A percentile compares a stretch with the other conserved stretches of the same genome.
phyloP scores from a whole-genome alignment of 2,888 invertebrate genomes.

The Heliconius hortense region DNA sequence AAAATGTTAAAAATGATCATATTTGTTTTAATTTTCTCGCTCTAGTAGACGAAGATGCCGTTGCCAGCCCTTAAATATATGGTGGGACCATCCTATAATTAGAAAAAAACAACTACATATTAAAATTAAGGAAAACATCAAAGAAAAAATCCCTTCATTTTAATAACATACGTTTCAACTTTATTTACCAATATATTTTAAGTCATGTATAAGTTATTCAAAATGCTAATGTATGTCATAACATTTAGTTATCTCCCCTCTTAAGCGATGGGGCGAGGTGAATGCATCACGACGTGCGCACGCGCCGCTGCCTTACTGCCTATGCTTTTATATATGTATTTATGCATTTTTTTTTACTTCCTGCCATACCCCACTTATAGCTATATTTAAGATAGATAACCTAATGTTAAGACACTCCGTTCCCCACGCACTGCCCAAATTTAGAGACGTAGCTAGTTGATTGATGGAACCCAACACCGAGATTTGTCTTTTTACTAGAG shows the following conservation, averaged over 20 bases:
- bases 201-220: conserved; percentile 4
- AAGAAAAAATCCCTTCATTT: background rate
- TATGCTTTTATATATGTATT: background rate
- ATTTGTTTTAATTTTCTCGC: too few species aligned
- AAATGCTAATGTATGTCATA: conserved; percentile 29
- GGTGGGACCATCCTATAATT: background rate
- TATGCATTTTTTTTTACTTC: background rate
- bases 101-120: background rate
- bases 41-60: too few species aligned
- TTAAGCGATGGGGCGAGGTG: conserved; percentile 23
- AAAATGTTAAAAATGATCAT: too few species aligned
- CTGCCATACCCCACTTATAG: background rate
- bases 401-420: background rate
- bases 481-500: too few species aligned
- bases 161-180: background rate
- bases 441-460: too few species aligned
- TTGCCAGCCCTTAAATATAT: too few species aligned
- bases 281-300: conserved; percentile 37
- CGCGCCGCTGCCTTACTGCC: conserved; percentile 30
- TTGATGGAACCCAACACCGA: too few species aligned
- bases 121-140: background rate
- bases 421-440: background rate
- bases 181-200: background rate
- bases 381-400: background rate
- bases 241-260: conserved; percentile 31